Conservation (phyloP, 2,888 invertebrate genomes). For the Sarcophaga caerulescens region DNA sequence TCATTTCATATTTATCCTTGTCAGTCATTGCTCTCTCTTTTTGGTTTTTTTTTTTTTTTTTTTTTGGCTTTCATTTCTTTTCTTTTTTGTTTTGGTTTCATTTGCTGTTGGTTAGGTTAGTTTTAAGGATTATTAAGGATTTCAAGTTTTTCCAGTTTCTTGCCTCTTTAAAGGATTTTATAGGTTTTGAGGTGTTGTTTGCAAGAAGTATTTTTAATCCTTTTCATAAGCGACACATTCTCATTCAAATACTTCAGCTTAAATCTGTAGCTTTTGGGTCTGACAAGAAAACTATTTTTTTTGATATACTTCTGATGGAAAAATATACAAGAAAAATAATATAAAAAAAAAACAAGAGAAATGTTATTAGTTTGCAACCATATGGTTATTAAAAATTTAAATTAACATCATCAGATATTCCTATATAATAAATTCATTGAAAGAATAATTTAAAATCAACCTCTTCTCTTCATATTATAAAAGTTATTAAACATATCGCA, state of each 20-base stretch:
- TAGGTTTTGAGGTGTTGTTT: not conserved
- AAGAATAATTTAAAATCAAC: too few species aligned
- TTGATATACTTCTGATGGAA: too few species aligned
- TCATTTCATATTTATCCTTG: conserved; percentile 48
- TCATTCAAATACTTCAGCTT: not conserved
- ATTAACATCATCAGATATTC: too few species aligned
- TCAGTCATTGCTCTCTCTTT: conserved; percentile 66
- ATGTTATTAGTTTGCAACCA: too few species aligned
- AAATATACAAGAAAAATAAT: too few species aligned
- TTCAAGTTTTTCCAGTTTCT: conserved; percentile 10
- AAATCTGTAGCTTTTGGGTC: too few species aligned
- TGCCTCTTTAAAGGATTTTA: conserved; percentile 24
- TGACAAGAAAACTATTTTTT: too few species aligned
- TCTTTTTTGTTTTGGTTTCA: conserved; percentile 3
- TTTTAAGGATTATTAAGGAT: conserved; percentile 53
- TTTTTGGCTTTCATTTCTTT: conserved; percentile 5
- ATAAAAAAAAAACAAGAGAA: too few species aligned
- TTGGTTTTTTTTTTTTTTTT: conserved; percentile 32
- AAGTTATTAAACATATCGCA: too few species aligned
- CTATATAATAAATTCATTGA: too few species aligned
- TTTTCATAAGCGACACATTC: not conserved
- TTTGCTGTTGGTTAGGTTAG: conserved; percentile 42
- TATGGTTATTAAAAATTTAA: too few species aligned
- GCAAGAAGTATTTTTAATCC: not conserved
- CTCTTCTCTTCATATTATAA: too few species aligned